Base-by-base conservation (phyloP, 2,888 invertebrate species). In the Rhingia rostrata region DNA sequence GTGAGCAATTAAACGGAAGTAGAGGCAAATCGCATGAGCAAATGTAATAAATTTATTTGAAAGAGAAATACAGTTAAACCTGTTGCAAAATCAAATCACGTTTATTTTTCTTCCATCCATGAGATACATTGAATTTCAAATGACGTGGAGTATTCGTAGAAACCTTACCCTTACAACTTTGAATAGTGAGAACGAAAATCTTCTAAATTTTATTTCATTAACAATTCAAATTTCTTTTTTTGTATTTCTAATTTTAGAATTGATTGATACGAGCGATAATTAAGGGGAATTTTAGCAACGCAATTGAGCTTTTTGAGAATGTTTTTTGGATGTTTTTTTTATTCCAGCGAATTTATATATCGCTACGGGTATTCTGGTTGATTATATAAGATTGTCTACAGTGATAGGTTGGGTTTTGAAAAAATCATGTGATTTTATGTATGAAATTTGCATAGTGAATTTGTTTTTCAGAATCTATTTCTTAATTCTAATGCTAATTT, bases 1-100 rank as follows among this genome's bases (percentile, higher is more conserved):
- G 69, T 69, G 69, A 69, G 67, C 63, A 74, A 75, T 75, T 75
- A 80, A 80, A 69, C 58, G 37, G 53, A 30, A 67, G 54, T 54
- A 54, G 35, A 14, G n/a, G 33, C 5, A 32, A 47, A 45, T 14
- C 32, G 58, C 58, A 58, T 64, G 51, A 51, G 14, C 12, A 72
- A 51, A 41, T 64, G 37, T 5, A 41, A 41, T 63, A 49, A 78
- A 70, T 69, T 54, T 63, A 45, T 22, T 49, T 45, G 22, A 32
- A 39, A 51, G 3, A 12, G 60, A 37, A 22, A 30, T 6, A 12
- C 51, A 3, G 14, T 41, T 35, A 12, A 53, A 41, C 4, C 39
- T 54, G 60, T 45, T 66, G 60, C 39, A 10, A 43, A 80, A 63
- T 67, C 14, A 6, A 74, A 54, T 74, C 74, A 69, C 51, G 74